Evolutionary conservation across 1,140 invertebrate species (phyloP).

Genomic region (Magallana angulata): DNA sequence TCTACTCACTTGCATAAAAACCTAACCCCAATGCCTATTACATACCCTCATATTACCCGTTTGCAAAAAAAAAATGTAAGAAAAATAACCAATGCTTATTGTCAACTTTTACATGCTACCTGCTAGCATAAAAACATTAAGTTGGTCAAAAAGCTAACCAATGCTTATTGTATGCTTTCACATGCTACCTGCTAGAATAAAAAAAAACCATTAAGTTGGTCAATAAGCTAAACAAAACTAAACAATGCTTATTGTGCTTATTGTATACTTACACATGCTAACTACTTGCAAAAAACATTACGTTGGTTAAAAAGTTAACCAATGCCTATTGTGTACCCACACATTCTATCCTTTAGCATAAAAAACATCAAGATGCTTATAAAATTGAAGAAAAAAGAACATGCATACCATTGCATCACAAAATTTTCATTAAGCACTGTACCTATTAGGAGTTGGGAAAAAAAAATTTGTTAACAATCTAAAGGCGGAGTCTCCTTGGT

Average conservation of each 20-base stretch:
- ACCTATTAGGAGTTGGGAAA: neutral
- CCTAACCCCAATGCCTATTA: too few species aligned
- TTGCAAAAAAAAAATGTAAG: neutral
- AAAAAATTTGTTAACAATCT: neutral
- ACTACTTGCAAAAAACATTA: slow-evolving; percentile 1
- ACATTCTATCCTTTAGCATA: neutral
- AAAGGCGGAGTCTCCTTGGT: neutral
- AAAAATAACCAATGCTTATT: neutral
- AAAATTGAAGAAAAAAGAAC: slow-evolving; percentile 24
- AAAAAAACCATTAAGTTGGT: too few species aligned
- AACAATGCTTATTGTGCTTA: neutral
- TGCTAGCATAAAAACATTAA: neutral
- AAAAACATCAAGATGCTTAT: slow-evolving; percentile 14
- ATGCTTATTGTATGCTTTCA: neutral
- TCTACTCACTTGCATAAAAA: too few species aligned
- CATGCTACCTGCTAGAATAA: neutral
- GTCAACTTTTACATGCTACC: neutral
- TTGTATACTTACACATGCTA: neutral
- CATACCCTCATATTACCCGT: neutral
- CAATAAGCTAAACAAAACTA: neutral
- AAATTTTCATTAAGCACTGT: slow-evolving; percentile 31
- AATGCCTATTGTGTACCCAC: slow-evolving; percentile 23
- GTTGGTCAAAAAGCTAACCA: neutral
- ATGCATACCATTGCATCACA: slow-evolving; percentile 19
- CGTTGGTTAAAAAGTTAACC: slow-evolving; percentile 18